Percentiles rank a stretch among this genome's conserved stretches.
Conservation (phyloP, 2,113 vertebrate species). For the Phylloscopus trochilus region DNA sequence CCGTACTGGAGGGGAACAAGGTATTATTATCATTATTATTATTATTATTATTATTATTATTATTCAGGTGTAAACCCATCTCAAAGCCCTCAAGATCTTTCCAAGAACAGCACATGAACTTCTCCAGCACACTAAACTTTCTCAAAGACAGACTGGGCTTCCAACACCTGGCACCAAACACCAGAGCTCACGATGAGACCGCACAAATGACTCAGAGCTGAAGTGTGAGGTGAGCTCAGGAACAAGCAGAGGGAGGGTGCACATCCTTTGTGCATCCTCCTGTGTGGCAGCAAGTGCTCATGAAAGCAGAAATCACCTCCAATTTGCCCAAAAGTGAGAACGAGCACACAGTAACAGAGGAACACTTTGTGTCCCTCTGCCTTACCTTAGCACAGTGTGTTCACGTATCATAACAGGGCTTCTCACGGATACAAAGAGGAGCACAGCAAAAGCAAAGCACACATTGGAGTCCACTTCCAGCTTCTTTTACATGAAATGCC, state of each 20-base stretch:
- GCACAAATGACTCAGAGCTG: accelerated
- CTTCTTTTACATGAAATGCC: neutral
- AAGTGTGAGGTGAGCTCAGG: neutral
- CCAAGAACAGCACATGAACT: neutral
- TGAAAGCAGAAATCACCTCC: neutral
- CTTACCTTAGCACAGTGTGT: neutral
- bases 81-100: neutral
- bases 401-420: accelerated
- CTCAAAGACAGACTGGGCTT: neutral
- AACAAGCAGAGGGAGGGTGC: accelerated
- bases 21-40: accelerated
- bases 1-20: constrained; percentile 78
- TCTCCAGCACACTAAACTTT: neutral
- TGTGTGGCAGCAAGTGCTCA: accelerated
- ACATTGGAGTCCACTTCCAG: neutral
- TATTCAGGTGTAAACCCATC: neutral
- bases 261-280: neutral
- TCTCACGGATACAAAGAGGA: neutral
- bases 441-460: neutral
- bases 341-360: neutral
- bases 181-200: neutral
- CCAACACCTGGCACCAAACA: accelerated
- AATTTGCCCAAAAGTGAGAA: neutral
- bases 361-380: neutral
- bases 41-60: neutral